Base-by-base conservation (phyloP, 64 coral and sea anemone genomes). In the Dendrophyllia cribrosa region DNA sequence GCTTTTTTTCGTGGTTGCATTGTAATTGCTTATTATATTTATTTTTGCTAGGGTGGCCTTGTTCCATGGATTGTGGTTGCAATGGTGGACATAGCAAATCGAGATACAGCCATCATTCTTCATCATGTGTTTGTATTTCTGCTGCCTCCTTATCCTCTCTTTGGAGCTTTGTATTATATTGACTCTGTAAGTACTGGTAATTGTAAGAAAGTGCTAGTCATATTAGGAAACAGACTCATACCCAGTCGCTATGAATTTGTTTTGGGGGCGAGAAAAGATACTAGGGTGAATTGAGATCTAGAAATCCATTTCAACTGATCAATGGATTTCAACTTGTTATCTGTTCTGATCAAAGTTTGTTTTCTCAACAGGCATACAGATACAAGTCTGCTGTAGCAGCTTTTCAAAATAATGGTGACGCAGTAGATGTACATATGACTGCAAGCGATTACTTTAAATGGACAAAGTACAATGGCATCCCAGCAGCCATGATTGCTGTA, bases 101-200 rank as follows among this genome's bases (percentile, higher is more conserved):
- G 65, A 6, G 76, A 85, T 50, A 58, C 68, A 4, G 91, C 95
- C 11, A 97, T 97, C 21, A 87, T 94, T 58, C 43, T 94, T 59
- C 95, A 97, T 70, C 86, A 83, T 23, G 76, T 97, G 48, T 77
- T 78, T 44, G 62, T 71, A 9, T 93, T 74, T 14, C 9, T 97
- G 17, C 51, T 89, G 5, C 95, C 95, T 4, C 87, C 82, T 2
- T 97, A 97, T 81, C 87, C 90, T 58, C 9, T 94, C 5, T 90
- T 94, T 83, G 95, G 95, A 52, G 87, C 88, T 71, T 50, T 97
- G 51, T 97, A 97, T 51, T 97, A 97, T 74, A 93, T 97, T 53
- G 86, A 91, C 21, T 87, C 82, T 58, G 95, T 97, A 21, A 91
- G 88, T 86, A 79, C 17, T 24, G 20, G 25, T 8, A 6, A 7